Evolutionary conservation across 2,888 invertebrate genomes (phyloP), one percentile per base, ranked within the genome.

Genomic region (Scaptodrosophila latifasciaeformis): DNA sequence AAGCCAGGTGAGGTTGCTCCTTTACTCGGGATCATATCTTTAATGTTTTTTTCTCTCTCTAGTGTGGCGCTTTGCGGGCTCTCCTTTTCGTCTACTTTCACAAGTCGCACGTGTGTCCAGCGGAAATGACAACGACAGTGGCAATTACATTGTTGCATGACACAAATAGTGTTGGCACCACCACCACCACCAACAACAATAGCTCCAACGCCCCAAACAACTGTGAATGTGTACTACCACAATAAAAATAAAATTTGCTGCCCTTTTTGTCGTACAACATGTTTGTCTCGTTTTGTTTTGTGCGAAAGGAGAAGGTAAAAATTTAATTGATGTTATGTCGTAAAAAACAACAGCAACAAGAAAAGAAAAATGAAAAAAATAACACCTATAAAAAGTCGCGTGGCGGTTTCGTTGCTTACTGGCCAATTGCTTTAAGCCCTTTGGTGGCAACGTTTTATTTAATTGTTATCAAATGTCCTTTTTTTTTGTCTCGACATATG

Each of bases 131-230:
- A 84, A 81, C 82, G 82, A 79, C 82, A 82, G 79, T 79, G 78
- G 82, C 84, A 82, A 83, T 83, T 84, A 84, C 83, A 84, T 76
- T 84, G 84, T 83, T 84, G 83, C 84, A 84, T 83, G 84, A 81
- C 82, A 83, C 79, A 80, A 83, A 83, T 71, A 78, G 79, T 83
- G 81, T 82, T 76, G 67, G 57, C 54, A 51, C 49, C 68, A 59
- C 53, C 72, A 67, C 35, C 55, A 59, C 47, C 54, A 54, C 21
- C 58, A 60, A 40, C 35, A 53, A 29, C 50, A 65, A 62, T 58
- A 55, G 54, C 54, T 61, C 49, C 42, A 55, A 56, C 54, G 62
- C 49, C 42, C 47, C 49, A 42, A 42, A 45, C 43, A 40, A 51
- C 39, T 34, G 17, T 24, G 24, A 5, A 24, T 24, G 24, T 24